Evolutionary conservation across 2,888 invertebrate species (phyloP), one percentile per base, ranked within the genome.

Genomic region (Epinotia ramella): DNA sequence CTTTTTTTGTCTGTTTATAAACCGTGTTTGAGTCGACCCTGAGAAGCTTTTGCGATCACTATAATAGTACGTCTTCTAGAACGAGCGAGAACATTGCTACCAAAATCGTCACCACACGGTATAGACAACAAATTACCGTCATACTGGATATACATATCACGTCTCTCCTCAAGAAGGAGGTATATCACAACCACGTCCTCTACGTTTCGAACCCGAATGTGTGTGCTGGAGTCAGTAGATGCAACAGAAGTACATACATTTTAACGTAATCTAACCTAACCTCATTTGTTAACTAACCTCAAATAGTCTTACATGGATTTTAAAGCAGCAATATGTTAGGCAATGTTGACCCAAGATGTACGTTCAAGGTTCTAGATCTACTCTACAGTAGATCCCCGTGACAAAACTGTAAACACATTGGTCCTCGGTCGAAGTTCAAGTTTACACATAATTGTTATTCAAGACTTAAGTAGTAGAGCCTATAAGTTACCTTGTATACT

Each of bases 341-440:
- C 13, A 53, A 53, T 5, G 53, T 53, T 53, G 53, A 4, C n/a
- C 53, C 53, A 46, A 46, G 13, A 46, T 46, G 13, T 46, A 46
- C 46, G 46, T 13, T 13, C 3, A 46, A 46, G 46, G 46, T 13
- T 13, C 3, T 12, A 46, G 46, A 13, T 12, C 12, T 12, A 44
- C 46, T 46, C 46, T 46, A 46, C 46, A 46, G 46, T n/a, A n/a
- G 53, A 53, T 7, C n/a, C 53, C 20, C 12, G 2, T 64, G 64
- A 46, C 20, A 20, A 16, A 44, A 44, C 44, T 44, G 33, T 18
- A 28, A 6, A 56, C 56, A 20, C 64, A 7, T 13, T 11, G 33
- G 71, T 53, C 65, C 57, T 65, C 57, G 65, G 46, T 72, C 56
- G 72, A 28, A 72, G 65, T 65, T 72, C 72, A 72, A 72, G 72